Evolutionary conservation across 2,888 invertebrate species (phyloP).

Genomic region (Tigriopus californicus): DNA sequence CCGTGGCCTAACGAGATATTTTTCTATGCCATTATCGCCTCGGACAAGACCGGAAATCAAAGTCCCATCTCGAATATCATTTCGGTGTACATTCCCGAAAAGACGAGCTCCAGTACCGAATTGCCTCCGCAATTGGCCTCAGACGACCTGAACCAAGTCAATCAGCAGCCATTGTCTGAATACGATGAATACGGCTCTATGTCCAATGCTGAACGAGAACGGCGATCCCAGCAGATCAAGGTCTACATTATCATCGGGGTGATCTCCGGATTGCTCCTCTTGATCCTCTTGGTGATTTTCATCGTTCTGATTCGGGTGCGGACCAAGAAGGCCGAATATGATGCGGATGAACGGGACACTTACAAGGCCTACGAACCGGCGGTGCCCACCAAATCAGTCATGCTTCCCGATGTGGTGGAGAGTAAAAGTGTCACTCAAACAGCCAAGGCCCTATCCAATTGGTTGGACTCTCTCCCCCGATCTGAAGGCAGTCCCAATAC

Average conservation of each 20-base stretch:
- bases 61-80: constrained; percentile 24
- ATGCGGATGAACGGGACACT: constrained; percentile 4
- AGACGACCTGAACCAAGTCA: not conserved
- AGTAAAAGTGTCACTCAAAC: not conserved
- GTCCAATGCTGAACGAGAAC: not conserved
- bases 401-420: not conserved
- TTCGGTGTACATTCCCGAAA: constrained; percentile 22
- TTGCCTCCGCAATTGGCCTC: not conserved
- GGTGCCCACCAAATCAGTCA: not conserved
- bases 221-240: constrained; percentile 2
- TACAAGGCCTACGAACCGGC: constrained; percentile 9
- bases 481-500: constrained; percentile 6
- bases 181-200: not conserved
- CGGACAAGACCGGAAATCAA: constrained; percentile 22
- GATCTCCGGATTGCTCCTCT: not conserved
- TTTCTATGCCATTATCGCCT: constrained; percentile 24
- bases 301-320: not conserved
- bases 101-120: constrained; percentile 21
- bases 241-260: constrained; percentile 11
- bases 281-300: not conserved
- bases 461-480: constrained; percentile 15
- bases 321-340: constrained; percentile 1
- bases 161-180: not conserved
- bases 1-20: constrained; percentile 24
- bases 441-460: not conserved